These are phyloP conservation scores for Alosa alosa DNA, from an alignment of 2,113 vertebrate genomes.

Conservation along the genomic window DNA sequence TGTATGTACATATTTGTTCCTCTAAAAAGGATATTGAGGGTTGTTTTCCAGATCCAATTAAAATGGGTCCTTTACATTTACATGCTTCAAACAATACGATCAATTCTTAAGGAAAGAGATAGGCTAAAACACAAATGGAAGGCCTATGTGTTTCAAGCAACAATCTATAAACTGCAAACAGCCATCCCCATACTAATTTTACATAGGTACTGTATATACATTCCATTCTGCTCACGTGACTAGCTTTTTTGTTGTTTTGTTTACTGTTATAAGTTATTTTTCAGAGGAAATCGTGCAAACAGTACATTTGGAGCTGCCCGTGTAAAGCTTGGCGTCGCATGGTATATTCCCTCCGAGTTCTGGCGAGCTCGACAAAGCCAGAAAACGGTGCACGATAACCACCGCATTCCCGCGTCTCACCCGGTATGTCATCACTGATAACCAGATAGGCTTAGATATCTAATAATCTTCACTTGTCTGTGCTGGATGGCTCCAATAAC, in stretches of 20 bases:
- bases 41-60: too few species aligned
- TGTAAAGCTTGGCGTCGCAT: background rate
- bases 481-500: background rate
- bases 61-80: too few species aligned
- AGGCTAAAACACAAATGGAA: too few species aligned
- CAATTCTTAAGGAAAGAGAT: background rate
- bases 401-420: slow-evolving; percentile 12
- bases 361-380: slow-evolving; percentile 9
- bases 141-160: background rate
- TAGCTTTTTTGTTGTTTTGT: background rate
- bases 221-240: background rate
- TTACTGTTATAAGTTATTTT: background rate
- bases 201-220: background rate
- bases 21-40: too few species aligned
- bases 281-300: background rate
- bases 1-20: too few species aligned
- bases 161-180: background rate
- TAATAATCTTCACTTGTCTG: background rate
- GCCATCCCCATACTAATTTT: background rate
- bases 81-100: background rate
- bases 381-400: background rate
- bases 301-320: background rate
- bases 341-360: background rate
- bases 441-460: background rate
- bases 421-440: background rate